These are phyloP conservation scores for Nomada lathburiana DNA, from an alignment of 2,888 invertebrate genomes.

Conservation along the genomic window DNA sequence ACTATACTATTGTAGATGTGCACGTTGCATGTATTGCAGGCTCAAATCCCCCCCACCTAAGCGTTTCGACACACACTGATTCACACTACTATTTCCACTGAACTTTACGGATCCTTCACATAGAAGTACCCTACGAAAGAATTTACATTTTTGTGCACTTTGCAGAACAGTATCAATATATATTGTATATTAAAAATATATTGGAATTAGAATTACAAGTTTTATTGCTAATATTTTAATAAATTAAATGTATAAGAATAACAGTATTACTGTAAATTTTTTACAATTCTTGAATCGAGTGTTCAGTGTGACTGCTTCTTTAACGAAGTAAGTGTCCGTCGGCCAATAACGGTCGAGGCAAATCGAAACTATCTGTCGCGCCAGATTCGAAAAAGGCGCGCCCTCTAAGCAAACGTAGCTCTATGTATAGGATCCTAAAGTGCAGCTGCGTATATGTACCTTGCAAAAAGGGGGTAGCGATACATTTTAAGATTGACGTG, in stretches of 20 bases:
- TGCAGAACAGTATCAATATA: background rate
- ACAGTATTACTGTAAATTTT: background rate
- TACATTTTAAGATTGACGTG: conserved; percentile 40
- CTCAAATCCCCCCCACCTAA: conserved; percentile 37
- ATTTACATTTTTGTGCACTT: conserved; percentile 2
- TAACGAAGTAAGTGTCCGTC: conserved; percentile 27
- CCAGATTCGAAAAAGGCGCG: conserved; percentile 61
- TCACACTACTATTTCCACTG: conserved; percentile 38
- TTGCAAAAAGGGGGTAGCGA: conserved; percentile 42
- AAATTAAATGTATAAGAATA: background rate
- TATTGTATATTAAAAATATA: background rate
- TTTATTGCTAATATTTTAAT: background rate
- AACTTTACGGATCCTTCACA: conserved; percentile 35
- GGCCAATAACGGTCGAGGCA: conserved; percentile 53
- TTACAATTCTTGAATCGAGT: background rate
- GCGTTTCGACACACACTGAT: conserved; percentile 33
- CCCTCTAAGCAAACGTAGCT: conserved; percentile 37
- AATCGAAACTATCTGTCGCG: conserved; percentile 51
- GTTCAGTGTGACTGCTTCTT: conserved; percentile 34
- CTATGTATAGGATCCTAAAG: conserved; percentile 51
- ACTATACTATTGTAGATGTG: conserved; percentile 60
- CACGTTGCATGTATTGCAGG: conserved; percentile 47
- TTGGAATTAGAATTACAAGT: background rate
- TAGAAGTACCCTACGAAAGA: background rate
- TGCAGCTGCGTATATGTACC: conserved; percentile 53